Base-by-base conservation (phyloP, 2,113 vertebrate genomes). In the Menura novaehollandiae region DNA sequence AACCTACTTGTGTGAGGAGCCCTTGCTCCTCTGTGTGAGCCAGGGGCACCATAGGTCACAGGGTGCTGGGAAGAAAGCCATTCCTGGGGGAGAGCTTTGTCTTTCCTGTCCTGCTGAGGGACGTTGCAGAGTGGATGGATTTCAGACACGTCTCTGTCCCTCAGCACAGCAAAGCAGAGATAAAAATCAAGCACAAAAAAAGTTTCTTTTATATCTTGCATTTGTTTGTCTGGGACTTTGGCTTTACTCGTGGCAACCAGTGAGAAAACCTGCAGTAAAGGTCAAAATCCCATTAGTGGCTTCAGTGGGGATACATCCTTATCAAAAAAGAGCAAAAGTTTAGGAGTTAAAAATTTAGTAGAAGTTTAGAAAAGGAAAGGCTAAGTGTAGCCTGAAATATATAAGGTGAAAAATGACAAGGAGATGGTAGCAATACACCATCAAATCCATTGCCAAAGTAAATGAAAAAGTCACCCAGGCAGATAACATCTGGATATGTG, bases 401-500 rank as follows among this genome's bases (percentile, higher is more conserved):
- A 64, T 62, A 79, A 93, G n/a, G 47, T 53, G 73, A 69, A 88
- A 91, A 56, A 66, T 97, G 78, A 96, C 91, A 92, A 95, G 95
- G 91, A 88, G 92, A 97, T 95, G 85, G 95, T 91, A 95, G 95
- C 93, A 97, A 91, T 93, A 64, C 80, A n/a, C 83, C 84, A 91
- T 76, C 85, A n/a, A 95, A 95, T 90, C 83, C 30, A 77, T 91
- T 89, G 87, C 93, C 95, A 96, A 97, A 93, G 85, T 79, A 89
- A 96, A 94, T 72, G 76, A 81, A 93, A 91, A 96, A 91, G 80
- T 96, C 96, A 95, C 94, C 84, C 76, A 27, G 93, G 93, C 91
- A 97, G 97, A 98, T 97, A 98, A 98, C 97, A 98, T 98, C 97
- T 98, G 98, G 98, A 96, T 98, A 96, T 66, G 69, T 93, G 97